phyloP scores from a whole-genome alignment of 2,888 invertebrate species.

The Ferrisia virgata region DNA sequence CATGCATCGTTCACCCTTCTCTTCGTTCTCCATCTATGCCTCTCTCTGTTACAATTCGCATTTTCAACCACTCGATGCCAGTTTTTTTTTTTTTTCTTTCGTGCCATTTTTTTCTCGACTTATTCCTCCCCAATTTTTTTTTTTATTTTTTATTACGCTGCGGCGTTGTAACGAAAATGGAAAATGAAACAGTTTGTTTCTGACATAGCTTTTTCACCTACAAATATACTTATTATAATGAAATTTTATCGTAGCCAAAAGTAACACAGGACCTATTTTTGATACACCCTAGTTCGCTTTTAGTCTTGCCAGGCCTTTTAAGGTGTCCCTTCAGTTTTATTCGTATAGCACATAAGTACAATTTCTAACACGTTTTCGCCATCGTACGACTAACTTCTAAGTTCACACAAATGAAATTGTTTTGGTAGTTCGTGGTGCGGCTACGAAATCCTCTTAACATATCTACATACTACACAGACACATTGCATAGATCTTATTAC shows the following conservation, averaged over 20 bases:
- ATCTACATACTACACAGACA: neutral
- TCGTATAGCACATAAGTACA: no score
- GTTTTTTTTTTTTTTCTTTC: neutral
- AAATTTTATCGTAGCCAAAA: constrained; percentile 33
- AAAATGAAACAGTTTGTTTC: constrained; percentile 36
- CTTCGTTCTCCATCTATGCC: neutral
- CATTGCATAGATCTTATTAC: neutral
- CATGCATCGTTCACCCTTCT: neutral
- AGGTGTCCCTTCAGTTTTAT: no score
- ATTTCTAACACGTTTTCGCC: no score
- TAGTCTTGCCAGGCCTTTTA: neutral
- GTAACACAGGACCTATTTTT: neutral
- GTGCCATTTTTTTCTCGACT: neutral
- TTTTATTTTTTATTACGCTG: no score
- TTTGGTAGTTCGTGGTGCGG: neutral
- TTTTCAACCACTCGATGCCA: no score
- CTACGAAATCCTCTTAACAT: neutral
- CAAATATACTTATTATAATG: constrained; percentile 24
- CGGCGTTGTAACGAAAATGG: constrained; percentile 40
- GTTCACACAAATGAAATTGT: neutral
- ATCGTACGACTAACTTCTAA: no score
- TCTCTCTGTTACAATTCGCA: no score
- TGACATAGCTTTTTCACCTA: constrained; percentile 13
- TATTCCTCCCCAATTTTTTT: no score
- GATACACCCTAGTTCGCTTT: neutral